Conservation (phyloP, 2,888 invertebrate species). For the Plutella xylostella region DNA sequence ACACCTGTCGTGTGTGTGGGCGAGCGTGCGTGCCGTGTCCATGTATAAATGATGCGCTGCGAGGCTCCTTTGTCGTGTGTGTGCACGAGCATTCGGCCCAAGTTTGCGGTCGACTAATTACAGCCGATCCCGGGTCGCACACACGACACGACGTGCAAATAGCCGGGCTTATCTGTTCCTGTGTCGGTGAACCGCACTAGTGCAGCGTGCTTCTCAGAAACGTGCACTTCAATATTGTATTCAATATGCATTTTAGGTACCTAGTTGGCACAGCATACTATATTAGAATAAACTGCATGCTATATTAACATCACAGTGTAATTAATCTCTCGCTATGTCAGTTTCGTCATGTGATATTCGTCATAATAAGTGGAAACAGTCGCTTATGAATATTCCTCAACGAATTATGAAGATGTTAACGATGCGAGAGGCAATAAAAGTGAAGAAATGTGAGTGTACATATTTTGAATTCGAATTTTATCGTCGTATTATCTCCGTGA, state of each 20-base stretch:
- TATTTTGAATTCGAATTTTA: no score
- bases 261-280: no score
- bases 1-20: conserved; percentile 26
- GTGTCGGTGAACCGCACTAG: neutral
- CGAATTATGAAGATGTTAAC: no score
- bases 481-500: no score
- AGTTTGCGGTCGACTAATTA: conserved; percentile 55
- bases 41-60: conserved; percentile 30
- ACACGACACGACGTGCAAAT: conserved; percentile 44
- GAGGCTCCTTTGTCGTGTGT: conserved; percentile 26
- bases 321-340: no score
- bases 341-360: neutral
- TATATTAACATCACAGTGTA: no score
- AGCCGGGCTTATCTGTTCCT: conserved; percentile 37
- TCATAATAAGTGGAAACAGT: neutral
- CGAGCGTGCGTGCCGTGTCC: conserved; percentile 16
- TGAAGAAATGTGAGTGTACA: no score
- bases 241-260: no score
- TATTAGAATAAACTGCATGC: no score
- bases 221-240: no score
- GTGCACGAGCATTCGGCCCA: conserved; percentile 36
- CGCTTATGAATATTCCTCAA: neutral
- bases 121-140: conserved; percentile 33
- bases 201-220: no score
- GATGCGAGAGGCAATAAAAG: no score